These are phyloP conservation scores for Cepaea nemoralis DNA, from an alignment of 1,140 invertebrate species.

Conservation along the genomic window DNA sequence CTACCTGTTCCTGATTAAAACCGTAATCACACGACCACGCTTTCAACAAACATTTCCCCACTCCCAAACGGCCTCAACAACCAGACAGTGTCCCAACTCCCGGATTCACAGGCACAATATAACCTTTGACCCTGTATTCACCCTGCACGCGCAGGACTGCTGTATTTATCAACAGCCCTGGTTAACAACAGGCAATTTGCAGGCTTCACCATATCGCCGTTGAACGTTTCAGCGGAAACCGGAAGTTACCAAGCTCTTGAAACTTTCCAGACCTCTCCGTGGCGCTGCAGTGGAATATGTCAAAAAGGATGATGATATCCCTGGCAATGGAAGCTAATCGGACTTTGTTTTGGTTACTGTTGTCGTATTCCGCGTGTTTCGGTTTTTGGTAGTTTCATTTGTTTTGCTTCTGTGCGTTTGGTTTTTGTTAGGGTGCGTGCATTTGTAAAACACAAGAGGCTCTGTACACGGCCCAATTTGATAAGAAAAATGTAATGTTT, in stretches of 20 bases:
- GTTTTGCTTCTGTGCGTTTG: neutral
- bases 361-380: conserved; percentile 2
- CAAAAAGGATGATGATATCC: neutral
- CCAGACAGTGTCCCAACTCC: too few species aligned
- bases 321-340: neutral
- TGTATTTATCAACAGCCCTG: neutral
- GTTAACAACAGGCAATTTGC: conserved; percentile 8
- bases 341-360: neutral
- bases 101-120: neutral
- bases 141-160: neutral
- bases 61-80: too few species aligned
- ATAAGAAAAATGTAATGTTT: neutral
- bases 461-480: neutral
- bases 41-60: too few species aligned
- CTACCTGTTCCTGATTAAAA: too few species aligned
- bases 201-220: neutral
- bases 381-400: neutral
- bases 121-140: neutral
- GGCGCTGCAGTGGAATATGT: neutral
- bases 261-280: neutral
- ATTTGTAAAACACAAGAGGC: neutral
- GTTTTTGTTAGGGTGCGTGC: neutral
- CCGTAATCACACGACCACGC: too few species aligned
- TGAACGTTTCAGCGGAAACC: neutral
- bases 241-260: conserved; percentile 3